Conservation (phyloP, 1,140 invertebrate species). For the Notospermus geniculatus region DNA sequence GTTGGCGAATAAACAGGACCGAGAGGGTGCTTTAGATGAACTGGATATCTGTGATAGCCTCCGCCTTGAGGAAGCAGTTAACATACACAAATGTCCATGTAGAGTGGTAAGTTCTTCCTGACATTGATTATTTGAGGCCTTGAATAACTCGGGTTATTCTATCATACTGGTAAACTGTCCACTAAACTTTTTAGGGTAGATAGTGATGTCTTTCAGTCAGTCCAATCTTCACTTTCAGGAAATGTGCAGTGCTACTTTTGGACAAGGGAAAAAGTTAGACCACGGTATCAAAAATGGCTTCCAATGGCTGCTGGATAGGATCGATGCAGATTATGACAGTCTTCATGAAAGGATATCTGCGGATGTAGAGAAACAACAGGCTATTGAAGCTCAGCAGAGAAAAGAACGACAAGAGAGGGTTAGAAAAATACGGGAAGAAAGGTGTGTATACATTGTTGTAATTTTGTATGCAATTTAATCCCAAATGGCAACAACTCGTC, state of each 20-base stretch:
- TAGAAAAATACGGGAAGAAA: slow-evolving; percentile 39
- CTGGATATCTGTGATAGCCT: slow-evolving; percentile 73
- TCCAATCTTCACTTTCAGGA: slow-evolving; percentile 42
- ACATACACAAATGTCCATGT: slow-evolving; percentile 71
- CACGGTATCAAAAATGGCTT: slow-evolving; percentile 51
- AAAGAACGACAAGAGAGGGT: slow-evolving; percentile 49
- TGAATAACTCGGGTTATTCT: too few species aligned
- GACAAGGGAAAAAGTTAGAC: slow-evolving; percentile 55
- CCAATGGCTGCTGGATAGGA: slow-evolving; percentile 69
- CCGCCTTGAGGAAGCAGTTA: slow-evolving; percentile 70
- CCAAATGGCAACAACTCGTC: too few species aligned
- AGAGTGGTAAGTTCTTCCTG: slow-evolving; percentile 72
- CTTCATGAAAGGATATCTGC: slow-evolving; percentile 65
- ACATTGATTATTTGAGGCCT: too few species aligned
- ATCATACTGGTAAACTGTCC: too few species aligned
- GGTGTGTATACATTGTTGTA: slow-evolving; percentile 28
- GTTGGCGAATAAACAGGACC: slow-evolving; percentile 78
- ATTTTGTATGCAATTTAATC: background rate
- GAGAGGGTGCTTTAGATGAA: slow-evolving; percentile 71
- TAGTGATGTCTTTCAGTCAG: too few species aligned
- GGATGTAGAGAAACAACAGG: slow-evolving; percentile 61
- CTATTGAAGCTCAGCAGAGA: slow-evolving; percentile 56
- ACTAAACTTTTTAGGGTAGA: too few species aligned
- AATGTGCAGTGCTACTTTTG: slow-evolving; percentile 53
- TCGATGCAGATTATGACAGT: slow-evolving; percentile 64